phyloP scores from a whole-genome alignment of 2,888 invertebrate species.

The Pterobdella sp. region DNA sequence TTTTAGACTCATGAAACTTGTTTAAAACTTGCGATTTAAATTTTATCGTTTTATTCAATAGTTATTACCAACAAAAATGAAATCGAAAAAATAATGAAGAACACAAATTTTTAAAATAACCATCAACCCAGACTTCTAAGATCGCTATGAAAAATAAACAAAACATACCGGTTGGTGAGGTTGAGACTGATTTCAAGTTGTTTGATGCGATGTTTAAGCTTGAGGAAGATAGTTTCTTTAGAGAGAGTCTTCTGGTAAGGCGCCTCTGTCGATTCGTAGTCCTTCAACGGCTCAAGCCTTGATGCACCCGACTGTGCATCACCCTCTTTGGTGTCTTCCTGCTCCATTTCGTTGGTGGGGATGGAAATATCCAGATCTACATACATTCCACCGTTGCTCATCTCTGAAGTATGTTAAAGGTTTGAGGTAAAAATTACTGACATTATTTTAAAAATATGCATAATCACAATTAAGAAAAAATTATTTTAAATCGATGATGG shows the following conservation, averaged over 20 bases:
- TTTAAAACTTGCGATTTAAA: too few relatives aligned
- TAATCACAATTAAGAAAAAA: too few relatives aligned
- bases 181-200: conserved; percentile 93
- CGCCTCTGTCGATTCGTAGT: conserved; percentile 23
- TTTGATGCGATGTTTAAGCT: conserved; percentile 89
- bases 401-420: too few relatives aligned
- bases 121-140: not conserved
- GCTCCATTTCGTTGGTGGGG: not conserved
- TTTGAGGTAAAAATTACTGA: too few relatives aligned
- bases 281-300: conserved; percentile 23
- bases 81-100: not conserved
- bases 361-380: too few relatives aligned
- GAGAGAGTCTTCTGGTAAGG: conserved; percentile 31
- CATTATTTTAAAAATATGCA: too few relatives aligned
- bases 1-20: too few relatives aligned
- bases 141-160: not conserved
- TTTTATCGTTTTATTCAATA: not conserved
- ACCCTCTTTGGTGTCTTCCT: not conserved
- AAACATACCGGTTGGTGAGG: conserved; percentile 68
- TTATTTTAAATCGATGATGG: too few relatives aligned
- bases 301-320: not conserved
- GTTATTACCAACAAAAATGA: not conserved
- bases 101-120: not conserved
- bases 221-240: conserved; percentile 58
- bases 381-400: too few relatives aligned